Evolutionary conservation across 2,797 vertebrate species (phyloP), one percentile per base, ranked within the genome.

Genomic region (Rallus crepitans): DNA sequence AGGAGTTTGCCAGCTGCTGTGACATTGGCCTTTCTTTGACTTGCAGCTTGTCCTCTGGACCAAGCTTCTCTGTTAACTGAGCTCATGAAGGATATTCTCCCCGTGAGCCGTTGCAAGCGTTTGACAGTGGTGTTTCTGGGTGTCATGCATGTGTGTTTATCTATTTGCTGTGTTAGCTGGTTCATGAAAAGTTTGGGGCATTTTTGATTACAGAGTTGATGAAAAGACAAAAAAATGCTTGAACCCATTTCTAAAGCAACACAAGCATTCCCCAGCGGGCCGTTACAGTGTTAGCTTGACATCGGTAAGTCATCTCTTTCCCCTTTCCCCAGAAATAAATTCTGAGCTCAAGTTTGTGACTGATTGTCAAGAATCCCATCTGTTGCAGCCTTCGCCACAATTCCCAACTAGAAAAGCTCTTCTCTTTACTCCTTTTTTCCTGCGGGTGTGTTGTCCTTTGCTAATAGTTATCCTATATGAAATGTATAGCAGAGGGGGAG

Each of bases 141-240:
- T 50, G 40, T 60, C 37, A 82, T 50, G 35, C 4, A 5, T 73
- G 37, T 71, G 16, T 39, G 3, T 70, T 61, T 52, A 42, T 78
- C 31, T 16, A 25, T 55, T 68, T 0, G 0, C 13, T 0, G 0
- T 8, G 4, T 87, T 59, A 76, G 10, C 47, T 57, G 15, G 37
- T 28, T 81, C 20, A 65, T 40, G 31, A 12, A 10, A 76, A 5
- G 20, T 63, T 76, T 33, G 70, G 65, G 65, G 37, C 10, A 1
- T 82, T 96, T 95, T 70, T 87, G 15, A 19, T 98, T 97, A 45
- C 96, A 99, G 99, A 94, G 93, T 91, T 86, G 96, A 98, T 40
- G 98, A 98, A 52, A 98, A 98, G 95, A 92, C 82, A 56, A 98
- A 97, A 96, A 98, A 97, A 82, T 98, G 97, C 23, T 93, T 96